These are phyloP conservation scores for Lepidurus arcticus DNA, from an alignment of 1,140 invertebrate species.

Conservation along the genomic window DNA sequence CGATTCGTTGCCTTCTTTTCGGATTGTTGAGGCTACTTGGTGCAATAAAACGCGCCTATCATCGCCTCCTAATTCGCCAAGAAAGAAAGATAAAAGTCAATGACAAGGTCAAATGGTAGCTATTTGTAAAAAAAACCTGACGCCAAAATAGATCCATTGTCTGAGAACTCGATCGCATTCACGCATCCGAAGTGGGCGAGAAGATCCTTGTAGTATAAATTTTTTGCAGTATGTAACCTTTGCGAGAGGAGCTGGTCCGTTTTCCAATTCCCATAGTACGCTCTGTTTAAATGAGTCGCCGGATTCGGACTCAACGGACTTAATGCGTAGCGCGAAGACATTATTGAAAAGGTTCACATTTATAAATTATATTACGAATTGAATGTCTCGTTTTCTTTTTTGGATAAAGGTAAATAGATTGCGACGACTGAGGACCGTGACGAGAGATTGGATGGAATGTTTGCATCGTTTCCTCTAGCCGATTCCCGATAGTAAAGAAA, in stretches of 20 bases:
- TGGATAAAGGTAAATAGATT: neutral
- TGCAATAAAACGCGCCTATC: conserved; percentile 83
- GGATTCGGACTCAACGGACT: neutral
- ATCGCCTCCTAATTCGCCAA: conserved; percentile 68
- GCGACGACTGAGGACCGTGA: neutral
- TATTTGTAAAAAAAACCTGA: conserved; percentile 61
- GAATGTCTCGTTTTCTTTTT: neutral
- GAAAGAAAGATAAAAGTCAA: conserved; percentile 33
- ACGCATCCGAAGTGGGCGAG: conserved; percentile 89
- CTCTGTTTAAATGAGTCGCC: neutral
- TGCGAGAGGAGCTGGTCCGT: neutral
- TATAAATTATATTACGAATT: too few species aligned
- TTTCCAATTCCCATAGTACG: neutral
- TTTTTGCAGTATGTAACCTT: conserved; percentile 41
- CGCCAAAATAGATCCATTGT: conserved; percentile 72
- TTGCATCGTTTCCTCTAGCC: neutral
- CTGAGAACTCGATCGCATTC: conserved; percentile 92
- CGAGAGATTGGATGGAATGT: neutral
- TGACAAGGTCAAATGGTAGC: conserved; percentile 7
- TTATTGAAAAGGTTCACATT: neutral
- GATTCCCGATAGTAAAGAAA: too few species aligned
- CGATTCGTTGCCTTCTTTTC: conserved; percentile 49
- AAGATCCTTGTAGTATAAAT: conserved; percentile 76
- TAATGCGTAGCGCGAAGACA: neutral
- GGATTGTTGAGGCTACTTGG: conserved; percentile 71